These are phyloP conservation scores for Bombylius major DNA, from an alignment of 2,888 invertebrate species.

Conservation along the genomic window DNA sequence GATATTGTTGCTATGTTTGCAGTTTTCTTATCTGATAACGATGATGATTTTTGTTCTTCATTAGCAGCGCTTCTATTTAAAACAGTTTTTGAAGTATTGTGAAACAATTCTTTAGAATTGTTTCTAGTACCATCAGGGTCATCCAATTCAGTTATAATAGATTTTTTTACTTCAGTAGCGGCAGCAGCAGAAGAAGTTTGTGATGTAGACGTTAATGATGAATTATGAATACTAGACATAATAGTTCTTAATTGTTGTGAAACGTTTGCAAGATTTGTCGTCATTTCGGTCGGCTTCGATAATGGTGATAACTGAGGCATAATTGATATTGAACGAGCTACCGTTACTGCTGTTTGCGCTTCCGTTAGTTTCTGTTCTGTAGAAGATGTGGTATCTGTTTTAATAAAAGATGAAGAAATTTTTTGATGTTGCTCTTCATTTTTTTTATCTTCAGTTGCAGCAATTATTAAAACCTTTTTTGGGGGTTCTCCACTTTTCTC, in stretches of 20 bases:
- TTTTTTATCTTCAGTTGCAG: background rate
- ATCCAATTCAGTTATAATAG: background rate
- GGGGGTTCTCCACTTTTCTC: background rate
- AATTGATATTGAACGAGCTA: constrained; percentile 38
- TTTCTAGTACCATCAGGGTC: background rate
- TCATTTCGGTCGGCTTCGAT: constrained; percentile 57
- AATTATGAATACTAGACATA: constrained; percentile 44
- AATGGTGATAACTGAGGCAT: constrained; percentile 58
- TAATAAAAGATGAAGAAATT: background rate
- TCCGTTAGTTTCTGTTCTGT: background rate
- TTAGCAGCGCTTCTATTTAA: background rate
- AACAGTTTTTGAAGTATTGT: background rate
- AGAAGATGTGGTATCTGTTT: background rate
- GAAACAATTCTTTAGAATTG: background rate
- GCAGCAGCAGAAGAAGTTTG: constrained; percentile 3
- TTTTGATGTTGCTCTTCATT: background rate
- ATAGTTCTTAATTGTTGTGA: constrained; percentile 55
- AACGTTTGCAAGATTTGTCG: constrained; percentile 57
- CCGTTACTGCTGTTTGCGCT: background rate
- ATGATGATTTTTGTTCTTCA: background rate
- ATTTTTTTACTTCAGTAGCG: background rate
- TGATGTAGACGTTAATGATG: constrained; percentile 14
- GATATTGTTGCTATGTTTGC: background rate
- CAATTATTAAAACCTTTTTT: background rate
- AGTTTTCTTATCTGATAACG: background rate